Percentiles rank a stretch among this genome's conserved stretches.
Evolutionary conservation across 2,113 vertebrate genomes (phyloP).

Genomic region (Chloropsis hardwickii): DNA sequence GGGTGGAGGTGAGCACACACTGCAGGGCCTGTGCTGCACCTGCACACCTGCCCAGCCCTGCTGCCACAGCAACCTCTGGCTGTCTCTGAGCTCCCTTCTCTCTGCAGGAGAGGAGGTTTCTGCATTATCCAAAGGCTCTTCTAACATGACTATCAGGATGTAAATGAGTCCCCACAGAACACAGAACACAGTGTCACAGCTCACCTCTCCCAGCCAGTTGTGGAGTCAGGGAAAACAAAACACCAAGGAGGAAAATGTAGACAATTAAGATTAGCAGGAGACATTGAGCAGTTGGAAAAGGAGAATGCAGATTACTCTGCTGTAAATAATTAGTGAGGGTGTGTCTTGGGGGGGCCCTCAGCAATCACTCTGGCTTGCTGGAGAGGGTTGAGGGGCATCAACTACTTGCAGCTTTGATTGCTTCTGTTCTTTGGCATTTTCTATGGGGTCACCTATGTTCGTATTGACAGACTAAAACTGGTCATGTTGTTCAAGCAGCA

Average conservation of each 20-base stretch:
- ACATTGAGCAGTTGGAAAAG: background rate
- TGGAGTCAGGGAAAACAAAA: background rate
- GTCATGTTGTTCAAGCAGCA: background rate
- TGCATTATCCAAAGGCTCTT: background rate
- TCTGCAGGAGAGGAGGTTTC: background rate
- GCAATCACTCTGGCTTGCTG: background rate
- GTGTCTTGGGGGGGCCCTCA: background rate
- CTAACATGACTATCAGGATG: background rate
- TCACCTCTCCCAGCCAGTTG: background rate
- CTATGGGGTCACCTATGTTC: background rate
- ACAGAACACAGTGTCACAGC: background rate
- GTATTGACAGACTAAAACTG: background rate
- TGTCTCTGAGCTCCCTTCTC: background rate
- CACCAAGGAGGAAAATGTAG: background rate
- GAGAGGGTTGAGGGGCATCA: accelerated
- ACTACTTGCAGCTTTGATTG: background rate
- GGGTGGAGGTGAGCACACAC: background rate
- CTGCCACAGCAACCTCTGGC: background rate
- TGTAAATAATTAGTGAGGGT: background rate
- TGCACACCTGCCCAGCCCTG: background rate
- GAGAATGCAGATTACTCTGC: background rate
- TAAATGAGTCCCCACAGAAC: background rate
- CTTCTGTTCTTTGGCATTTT: background rate
- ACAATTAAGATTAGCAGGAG: background rate
- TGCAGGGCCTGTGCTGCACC: background rate